Base-by-base conservation (phyloP, 2,797 vertebrate genomes). In the Hippoglossus hippoglossus region DNA sequence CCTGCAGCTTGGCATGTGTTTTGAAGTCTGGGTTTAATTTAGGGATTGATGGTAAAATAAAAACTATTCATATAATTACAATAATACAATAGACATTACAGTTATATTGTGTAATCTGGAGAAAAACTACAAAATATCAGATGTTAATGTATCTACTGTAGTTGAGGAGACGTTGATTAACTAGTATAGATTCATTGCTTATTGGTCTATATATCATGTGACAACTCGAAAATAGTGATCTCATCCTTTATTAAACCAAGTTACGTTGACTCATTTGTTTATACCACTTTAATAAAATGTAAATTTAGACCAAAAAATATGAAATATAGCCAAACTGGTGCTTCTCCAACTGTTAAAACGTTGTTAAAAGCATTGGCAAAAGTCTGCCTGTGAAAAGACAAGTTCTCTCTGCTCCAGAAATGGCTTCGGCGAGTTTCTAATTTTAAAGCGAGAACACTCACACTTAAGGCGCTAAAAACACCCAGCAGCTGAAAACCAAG, bases 401-500 rank as follows among this genome's bases (percentile, higher is more conserved):
- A 16, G 53, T 56, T 44, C 56, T 36, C 31, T 31, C 7, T 24
- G 28, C 16, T 51, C 5, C n/a, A 62, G 18, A 60, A 44, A 46
- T 22, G 21, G 7, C 11, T 34, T 18, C 6, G 53, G 59, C 16
- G 12, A 47, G 26, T 26, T 26, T 56, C 4, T 21, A 16, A 49
- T 22, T 71, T 52, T 22, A 3, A 54, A 64, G 25, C 39, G 51
- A 36, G 18, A 63, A 50, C 39, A 65, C 11, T 60, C 24, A 61
- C 44, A 65, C 19, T 13, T 22, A 2, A 4, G n/a, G 13, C 4
- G 0, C 16, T 24, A n/a, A 60, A 75, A 69, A 61, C 8, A 59
- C 6, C 49, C 31, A 21, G 10, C 21, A 51, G 60, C 71, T 70
- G 18, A 51, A 58, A 50, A 50, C 34, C 55, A 63, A 59, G 51